Base-by-base conservation (phyloP, 2,113 vertebrate species). In the Ceratotherium simum region DNA sequence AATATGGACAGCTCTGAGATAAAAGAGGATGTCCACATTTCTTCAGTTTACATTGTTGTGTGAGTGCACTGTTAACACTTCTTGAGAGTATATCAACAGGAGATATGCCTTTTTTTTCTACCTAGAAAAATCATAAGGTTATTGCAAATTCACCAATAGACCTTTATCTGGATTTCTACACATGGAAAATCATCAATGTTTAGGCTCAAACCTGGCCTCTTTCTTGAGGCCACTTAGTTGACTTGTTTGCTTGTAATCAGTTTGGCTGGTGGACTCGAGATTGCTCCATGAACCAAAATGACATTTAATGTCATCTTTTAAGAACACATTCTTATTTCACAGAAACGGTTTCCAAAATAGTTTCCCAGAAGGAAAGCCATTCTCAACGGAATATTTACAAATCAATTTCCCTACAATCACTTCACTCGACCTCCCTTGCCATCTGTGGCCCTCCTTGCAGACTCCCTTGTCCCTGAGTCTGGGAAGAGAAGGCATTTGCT, bases 321-420 rank as follows among this genome's bases (percentile, higher is more conserved):
- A 42, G 54, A 51, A 76, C 42, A 56, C 6, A 3, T 72, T 73
- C 58, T 80, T 69, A 13, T 88, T 94, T 72, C 73, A 79, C 27
- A 36, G 8, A 95, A 91, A 91, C 23, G 86, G 29, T 4, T 95
- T 84, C 64, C 76, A 91, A 85, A 93, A 36, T 5, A 72, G 62
- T 8, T 78, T 42, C 58, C 76, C 72, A 72, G 54, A 69, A 78
- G 18, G 46, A 20, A 95, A 95, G 29, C 23, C 65, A 82, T 79
- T 65, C 33, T 97, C 78, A 7, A 39, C 58, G 33, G 29, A 72
- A 82, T 70, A 69, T 64, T 78, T 73, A 92, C 27, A 94, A 80
- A 58, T 87, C 39, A 20, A 8, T 78, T 89, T 97, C 25, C 58
- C 56, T 31, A 31, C 14, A 39, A 1, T 73, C 48, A 60, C 62